These are phyloP conservation scores for Phylloscopus trochilus DNA, from an alignment of 2,113 vertebrate genomes.

Conservation along the genomic window DNA sequence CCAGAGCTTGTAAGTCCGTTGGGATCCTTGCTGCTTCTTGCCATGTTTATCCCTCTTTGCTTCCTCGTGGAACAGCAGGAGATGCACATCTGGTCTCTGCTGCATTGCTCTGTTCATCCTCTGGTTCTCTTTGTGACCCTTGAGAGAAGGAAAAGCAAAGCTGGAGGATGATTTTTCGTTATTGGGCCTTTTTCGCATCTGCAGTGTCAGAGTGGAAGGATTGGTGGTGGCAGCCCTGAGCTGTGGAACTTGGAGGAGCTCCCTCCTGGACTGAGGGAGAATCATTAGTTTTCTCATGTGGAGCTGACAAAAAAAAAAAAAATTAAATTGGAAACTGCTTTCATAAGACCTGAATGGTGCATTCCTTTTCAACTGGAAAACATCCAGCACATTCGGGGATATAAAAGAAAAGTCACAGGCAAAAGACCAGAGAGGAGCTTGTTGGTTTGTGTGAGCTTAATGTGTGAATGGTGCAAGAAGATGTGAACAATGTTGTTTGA, in stretches of 20 bases:
- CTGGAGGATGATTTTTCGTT: background rate
- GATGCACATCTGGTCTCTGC: background rate
- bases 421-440: background rate
- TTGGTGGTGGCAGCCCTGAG: background rate
- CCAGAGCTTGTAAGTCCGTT: background rate
- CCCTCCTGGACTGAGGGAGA: background rate
- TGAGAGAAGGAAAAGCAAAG: background rate
- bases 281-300: background rate
- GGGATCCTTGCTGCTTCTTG: background rate
- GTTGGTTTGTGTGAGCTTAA: background rate
- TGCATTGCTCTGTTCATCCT: background rate
- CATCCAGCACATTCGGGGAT: background rate
- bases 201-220: background rate
- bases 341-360: background rate
- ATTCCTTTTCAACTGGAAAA: background rate
- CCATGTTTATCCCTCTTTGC: background rate
- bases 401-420: background rate
- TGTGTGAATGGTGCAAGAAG: background rate
- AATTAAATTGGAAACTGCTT: background rate
- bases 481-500: background rate
- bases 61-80: background rate
- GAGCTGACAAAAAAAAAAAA: background rate
- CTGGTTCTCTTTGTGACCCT: background rate
- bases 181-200: background rate
- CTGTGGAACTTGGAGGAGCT: background rate